Evolutionary conservation across 2,888 invertebrate genomes (phyloP).

Genomic region (Geotrupes spiniger): DNA sequence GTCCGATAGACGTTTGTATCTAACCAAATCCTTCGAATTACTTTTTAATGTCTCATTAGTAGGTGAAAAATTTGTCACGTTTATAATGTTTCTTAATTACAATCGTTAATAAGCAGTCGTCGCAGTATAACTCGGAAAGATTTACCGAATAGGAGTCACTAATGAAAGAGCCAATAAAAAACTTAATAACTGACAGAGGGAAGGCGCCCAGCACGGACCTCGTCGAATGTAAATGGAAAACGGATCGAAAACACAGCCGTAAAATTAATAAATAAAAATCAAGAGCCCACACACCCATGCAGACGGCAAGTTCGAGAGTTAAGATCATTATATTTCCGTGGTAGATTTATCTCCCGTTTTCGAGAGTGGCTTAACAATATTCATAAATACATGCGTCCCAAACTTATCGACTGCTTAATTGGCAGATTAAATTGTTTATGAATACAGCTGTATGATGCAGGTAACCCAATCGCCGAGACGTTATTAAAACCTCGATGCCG

Average conservation of each 20-base stretch:
- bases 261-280: conserved; percentile 27
- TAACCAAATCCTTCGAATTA: no score
- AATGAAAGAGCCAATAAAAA: no score
- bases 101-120: no score
- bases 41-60: no score
- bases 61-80: no score
- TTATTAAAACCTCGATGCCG: conserved; percentile 10
- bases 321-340: conserved; percentile 35
- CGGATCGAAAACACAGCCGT: conserved; percentile 22
- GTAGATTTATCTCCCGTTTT: conserved; percentile 38
- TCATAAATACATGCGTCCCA: conserved; percentile 39
- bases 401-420: conserved; percentile 42
- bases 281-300: conserved; percentile 32
- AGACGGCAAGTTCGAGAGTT: conserved; percentile 17
- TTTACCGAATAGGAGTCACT: no score
- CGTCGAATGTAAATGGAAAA: conserved; percentile 3
- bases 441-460: conserved; percentile 37
- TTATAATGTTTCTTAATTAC: no score
- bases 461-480: conserved; percentile 37
- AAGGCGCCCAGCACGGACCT: background rate
- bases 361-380: conserved; percentile 34
- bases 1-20: no score
- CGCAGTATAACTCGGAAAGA: no score
- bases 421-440: conserved; percentile 44
- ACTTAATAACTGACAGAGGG: no score